These are phyloP conservation scores for Hipposideros armiger DNA, from an alignment of 2,113 vertebrate genomes.

Conservation along the genomic window DNA sequence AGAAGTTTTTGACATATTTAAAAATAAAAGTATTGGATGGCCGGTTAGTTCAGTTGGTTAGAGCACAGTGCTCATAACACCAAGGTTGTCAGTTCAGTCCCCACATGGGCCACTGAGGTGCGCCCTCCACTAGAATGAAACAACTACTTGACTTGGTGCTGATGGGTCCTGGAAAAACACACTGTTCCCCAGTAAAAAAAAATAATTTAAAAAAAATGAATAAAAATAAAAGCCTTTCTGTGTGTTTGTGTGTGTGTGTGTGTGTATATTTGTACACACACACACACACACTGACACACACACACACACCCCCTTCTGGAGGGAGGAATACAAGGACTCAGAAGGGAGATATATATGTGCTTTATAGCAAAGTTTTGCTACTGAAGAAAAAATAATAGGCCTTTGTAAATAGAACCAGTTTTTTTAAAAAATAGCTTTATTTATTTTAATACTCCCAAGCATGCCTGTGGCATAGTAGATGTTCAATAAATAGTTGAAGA, in stretches of 20 bases:
- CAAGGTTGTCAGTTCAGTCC: too few species aligned
- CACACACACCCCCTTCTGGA: neutral
- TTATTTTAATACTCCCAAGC: conserved; percentile 37
- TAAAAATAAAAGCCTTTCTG: neutral
- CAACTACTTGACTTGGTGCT: too few species aligned
- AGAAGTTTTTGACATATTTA: conserved; percentile 31
- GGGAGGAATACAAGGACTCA: neutral
- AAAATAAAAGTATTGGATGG: neutral
- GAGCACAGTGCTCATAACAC: too few species aligned
- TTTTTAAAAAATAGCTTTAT: neutral
- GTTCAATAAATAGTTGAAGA: neutral
- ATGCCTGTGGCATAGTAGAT: neutral
- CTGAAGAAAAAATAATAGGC: neutral
- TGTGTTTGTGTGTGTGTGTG: too few species aligned
- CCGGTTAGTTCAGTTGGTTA: too few species aligned
- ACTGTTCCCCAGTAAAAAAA: too few species aligned
- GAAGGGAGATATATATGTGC: neutral
- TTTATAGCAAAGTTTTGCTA: conserved; percentile 7
- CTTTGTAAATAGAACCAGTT: conserved; percentile 50
- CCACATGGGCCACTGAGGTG: too few species aligned
- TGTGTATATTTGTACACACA: neutral
- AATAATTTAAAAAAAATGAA: too few species aligned
- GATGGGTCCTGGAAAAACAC: too few species aligned
- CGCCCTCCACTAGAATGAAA: too few species aligned
- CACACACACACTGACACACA: neutral